phyloP scores from a whole-genome alignment of 1,140 invertebrate species.

The Drosophila nannoptera region DNA sequence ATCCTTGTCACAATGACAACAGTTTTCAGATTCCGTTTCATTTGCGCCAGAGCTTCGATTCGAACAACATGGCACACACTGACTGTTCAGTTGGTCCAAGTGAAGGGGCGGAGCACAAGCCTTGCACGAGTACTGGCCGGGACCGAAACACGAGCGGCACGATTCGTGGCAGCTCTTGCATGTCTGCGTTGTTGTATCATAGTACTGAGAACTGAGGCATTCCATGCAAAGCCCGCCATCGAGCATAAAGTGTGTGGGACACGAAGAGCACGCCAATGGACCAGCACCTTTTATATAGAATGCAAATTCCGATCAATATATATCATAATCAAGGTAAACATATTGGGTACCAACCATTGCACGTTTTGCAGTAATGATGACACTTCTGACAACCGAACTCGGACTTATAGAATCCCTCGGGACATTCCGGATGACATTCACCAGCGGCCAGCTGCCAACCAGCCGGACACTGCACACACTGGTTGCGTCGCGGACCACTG shows the following conservation, averaged over 20 bases:
- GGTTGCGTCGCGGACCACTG: conserved; percentile 86
- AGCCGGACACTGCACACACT: conserved; percentile 89
- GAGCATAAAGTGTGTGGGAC: conserved; percentile 85
- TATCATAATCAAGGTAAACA: neutral
- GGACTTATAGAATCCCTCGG: conserved; percentile 89
- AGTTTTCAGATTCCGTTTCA: conserved; percentile 23
- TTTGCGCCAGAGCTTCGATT: conserved; percentile 81
- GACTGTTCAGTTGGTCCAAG: conserved; percentile 85
- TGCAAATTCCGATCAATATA: neutral
- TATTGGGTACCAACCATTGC: conserved; percentile 82
- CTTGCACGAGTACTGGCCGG: conserved; percentile 85
- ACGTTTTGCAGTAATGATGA: conserved; percentile 90
- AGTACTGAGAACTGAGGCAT: conserved; percentile 86
- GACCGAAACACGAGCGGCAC: conserved; percentile 85
- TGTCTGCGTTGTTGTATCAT: conserved; percentile 84
- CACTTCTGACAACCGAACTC: conserved; percentile 90
- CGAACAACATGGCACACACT: conserved; percentile 86
- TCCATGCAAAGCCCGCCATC: conserved; percentile 87
- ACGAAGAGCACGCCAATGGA: conserved; percentile 86
- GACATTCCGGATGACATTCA: conserved; percentile 90
- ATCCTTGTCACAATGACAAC: conserved; percentile 75
- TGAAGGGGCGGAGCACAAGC: conserved; percentile 83
- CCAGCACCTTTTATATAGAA: conserved; percentile 81
- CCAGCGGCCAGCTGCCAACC: conserved; percentile 89
- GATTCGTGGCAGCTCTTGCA: conserved; percentile 85